These are phyloP conservation scores for Grammomys surdaster DNA, from an alignment of 2,113 vertebrate genomes.

Conservation along the genomic window DNA sequence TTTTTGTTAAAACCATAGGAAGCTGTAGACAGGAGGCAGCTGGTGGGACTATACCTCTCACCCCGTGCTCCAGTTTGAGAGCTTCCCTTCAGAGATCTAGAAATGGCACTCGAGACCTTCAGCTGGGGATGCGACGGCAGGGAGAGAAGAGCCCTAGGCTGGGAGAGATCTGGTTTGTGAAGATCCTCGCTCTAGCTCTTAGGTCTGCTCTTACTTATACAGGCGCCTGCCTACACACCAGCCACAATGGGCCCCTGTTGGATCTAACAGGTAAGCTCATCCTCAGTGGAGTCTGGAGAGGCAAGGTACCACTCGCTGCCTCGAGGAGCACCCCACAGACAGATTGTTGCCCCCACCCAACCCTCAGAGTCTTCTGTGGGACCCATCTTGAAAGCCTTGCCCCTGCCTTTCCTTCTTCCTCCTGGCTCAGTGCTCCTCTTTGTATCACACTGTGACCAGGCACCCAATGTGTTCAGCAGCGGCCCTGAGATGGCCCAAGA, in stretches of 20 bases:
- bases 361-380: neutral
- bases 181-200: neutral
- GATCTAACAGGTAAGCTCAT: neutral
- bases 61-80: neutral
- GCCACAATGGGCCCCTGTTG: neutral
- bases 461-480: neutral
- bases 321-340: neutral
- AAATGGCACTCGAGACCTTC: neutral
- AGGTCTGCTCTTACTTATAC: accelerated
- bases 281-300: accelerated
- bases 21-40: neutral
- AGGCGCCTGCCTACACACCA: accelerated
- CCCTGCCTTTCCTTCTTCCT: accelerated
- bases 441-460: neutral
- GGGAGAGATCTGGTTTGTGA: no score
- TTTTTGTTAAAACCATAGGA: neutral
- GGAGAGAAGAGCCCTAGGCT: neutral
- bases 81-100: neutral
- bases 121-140: neutral
- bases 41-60: no score
- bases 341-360: neutral
- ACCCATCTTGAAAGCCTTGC: neutral
- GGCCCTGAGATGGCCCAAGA: neutral
- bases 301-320: no score
- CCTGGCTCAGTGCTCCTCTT: neutral